Conservation (phyloP, 2,797 vertebrate species). For the Notamacropus eugenii region DNA sequence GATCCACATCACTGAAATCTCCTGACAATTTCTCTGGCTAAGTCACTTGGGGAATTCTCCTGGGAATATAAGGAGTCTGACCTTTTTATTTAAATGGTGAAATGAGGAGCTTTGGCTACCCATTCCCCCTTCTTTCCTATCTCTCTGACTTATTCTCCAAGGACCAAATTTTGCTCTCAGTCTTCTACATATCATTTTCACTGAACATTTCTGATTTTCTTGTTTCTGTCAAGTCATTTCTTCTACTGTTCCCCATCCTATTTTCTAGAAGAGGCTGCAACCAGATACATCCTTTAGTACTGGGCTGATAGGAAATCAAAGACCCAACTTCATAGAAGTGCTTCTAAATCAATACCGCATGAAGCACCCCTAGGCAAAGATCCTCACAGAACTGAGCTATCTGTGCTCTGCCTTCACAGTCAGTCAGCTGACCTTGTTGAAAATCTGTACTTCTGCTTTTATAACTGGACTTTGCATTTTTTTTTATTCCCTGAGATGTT, state of each 20-base stretch:
- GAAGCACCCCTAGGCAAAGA: background rate
- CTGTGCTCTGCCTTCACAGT: background rate
- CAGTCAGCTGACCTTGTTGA: background rate
- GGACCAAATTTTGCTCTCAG: slow-evolving; percentile 20
- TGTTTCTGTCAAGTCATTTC: slow-evolving; percentile 22
- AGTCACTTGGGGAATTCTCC: background rate
- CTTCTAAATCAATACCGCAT: no score
- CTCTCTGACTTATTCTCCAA: background rate
- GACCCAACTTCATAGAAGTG: background rate
- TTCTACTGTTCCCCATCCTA: background rate
- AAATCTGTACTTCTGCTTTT: background rate
- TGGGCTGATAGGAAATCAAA: background rate
- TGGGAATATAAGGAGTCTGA: background rate
- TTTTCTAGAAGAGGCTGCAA: slow-evolving; percentile 23
- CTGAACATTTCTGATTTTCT: slow-evolving; percentile 24
- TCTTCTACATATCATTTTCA: slow-evolving; percentile 14
- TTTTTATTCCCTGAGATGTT: background rate
- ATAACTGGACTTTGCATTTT: background rate
- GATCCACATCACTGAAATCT: background rate
- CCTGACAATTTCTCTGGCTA: background rate
- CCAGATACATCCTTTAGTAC: background rate
- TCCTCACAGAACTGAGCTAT: background rate
- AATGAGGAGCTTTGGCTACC: background rate
- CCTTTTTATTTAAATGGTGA: slow-evolving; percentile 1
- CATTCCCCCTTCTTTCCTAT: background rate